These are phyloP conservation scores for Rhincodon typus DNA, from an alignment of 2,797 vertebrate species.

Conservation along the genomic window DNA sequence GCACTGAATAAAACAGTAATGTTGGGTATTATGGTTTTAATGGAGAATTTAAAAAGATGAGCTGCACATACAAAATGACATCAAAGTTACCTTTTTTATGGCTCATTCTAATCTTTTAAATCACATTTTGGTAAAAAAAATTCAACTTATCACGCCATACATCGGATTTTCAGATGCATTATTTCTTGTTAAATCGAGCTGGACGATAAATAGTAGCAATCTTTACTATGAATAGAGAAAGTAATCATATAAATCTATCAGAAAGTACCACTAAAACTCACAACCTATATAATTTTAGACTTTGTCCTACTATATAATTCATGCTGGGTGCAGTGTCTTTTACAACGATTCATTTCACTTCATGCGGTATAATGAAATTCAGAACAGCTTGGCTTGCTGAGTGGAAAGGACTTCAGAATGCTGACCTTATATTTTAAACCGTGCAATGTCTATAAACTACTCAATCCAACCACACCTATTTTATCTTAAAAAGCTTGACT, in stretches of 20 bases:
- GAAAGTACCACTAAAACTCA: not conserved
- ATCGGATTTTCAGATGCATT: not conserved
- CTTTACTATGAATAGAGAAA: slow-evolving; percentile 26
- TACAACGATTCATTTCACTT: slow-evolving; percentile 10
- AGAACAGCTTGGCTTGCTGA: slow-evolving; percentile 4
- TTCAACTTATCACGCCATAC: not conserved
- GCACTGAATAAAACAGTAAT: not conserved
- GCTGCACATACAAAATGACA: not conserved
- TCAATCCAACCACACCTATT: not conserved
- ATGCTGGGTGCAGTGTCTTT: not conserved
- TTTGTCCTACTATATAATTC: slow-evolving; percentile 11
- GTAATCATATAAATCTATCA: not conserved
- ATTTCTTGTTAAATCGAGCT: not conserved
- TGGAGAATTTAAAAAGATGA: not conserved
- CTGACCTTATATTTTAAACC: not conserved
- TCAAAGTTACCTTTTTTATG: not conserved
- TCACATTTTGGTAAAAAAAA: not conserved
- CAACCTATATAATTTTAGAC: slow-evolving; percentile 19
- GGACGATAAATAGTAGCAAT: not conserved
- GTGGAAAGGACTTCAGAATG: not conserved
- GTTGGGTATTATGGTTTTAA: not conserved
- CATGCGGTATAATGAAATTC: not conserved
- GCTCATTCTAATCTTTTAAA: not conserved
- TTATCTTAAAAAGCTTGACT: not conserved
- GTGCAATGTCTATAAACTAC: not conserved